Evolutionary conservation across 92 coral and sea anemone genomes (phyloP), one percentile per base, ranked within the genome.

Genomic region (Epizoanthus ramosus): DNA sequence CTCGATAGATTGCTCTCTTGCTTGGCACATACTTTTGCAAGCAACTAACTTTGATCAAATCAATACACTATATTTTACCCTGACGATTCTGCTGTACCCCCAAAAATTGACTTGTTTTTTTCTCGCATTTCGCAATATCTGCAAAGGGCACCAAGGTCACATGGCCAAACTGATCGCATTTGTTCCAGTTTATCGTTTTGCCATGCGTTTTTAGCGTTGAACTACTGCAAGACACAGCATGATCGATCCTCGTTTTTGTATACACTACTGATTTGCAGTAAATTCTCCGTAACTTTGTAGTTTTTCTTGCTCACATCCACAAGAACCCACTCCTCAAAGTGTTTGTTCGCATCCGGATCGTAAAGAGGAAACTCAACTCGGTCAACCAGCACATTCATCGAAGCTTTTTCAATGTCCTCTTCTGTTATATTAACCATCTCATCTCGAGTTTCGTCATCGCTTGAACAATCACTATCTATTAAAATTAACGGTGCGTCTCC

Each of bases 261-360:
- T 22, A 93, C 97, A 15, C 94, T 88, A 70, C 97, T 93, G 83
- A 91, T 68, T 59, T 86, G 91, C 14, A 93, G 88, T 82, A 93
- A 76, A 61, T 91, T 84, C 82, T 91, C 92, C 9, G 85, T 87
- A 15, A 93, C 87, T 76, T 93, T 80, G 71, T 85, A 86, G 17
- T 90, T 90, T 13, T 88, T 72, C 73, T 92, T 86, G 80, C 91
- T 86, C 50, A 92, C 84, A 33, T 90, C 92, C 21, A 93, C 97
- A 67, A 83, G 89, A 15, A 93, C 87, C 97, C 97, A 93, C 73
- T 93, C 97, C 43, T 93, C 97, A 52, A 84, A 93, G 25, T 80
- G 87, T 79, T 93, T 93, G 67, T 84, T 86, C 35, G 65, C 77
- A 3, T 21, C 52, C 18, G 74, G 85, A 33, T 80, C 74, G n/a